phyloP scores from a whole-genome alignment of 1,140 invertebrate genomes.

The Zaprionus kolodkinae region DNA sequence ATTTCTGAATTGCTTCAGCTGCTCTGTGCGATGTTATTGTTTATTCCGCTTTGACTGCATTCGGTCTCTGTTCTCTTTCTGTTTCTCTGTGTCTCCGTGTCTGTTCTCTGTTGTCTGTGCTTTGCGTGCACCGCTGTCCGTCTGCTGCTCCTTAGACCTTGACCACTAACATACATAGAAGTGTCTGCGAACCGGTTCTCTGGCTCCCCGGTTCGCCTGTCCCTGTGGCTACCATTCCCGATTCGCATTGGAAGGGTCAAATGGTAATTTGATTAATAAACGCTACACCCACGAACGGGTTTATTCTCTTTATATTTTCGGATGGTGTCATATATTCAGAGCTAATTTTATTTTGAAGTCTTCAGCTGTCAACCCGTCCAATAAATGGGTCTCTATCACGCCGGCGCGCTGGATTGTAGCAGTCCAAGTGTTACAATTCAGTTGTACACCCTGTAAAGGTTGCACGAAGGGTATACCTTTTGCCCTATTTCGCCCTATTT shows the following conservation, averaged over 20 bases:
- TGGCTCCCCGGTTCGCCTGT: not conserved
- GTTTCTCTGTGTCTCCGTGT: constrained; percentile 24
- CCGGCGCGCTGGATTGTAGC: constrained; percentile 43
- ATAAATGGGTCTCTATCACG: constrained; percentile 60
- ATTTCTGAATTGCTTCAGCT: constrained; percentile 50
- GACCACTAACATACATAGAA: constrained; percentile 84
- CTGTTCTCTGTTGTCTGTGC: constrained; percentile 3
- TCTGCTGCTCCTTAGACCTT: constrained; percentile 83
- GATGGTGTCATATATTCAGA: not conserved
- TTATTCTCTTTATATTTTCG: not conserved
- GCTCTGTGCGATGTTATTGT: constrained; percentile 60
- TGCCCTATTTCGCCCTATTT: too few relatives aligned
- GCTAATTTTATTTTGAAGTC: constrained; percentile 49
- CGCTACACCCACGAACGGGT: constrained; percentile 59
- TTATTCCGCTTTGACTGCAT: constrained; percentile 66
- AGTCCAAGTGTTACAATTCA: constrained; percentile 40
- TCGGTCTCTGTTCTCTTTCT: constrained; percentile 38
- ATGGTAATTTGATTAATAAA: constrained; percentile 62
- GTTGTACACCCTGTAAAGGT: constrained; percentile 31
- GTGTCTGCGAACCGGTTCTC: constrained; percentile 61
- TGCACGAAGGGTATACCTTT: too few relatives aligned
- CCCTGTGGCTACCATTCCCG: constrained; percentile 4
- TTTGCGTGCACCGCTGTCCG: constrained; percentile 21
- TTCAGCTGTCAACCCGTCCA: constrained; percentile 60
- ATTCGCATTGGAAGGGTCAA: constrained; percentile 25